phyloP scores from a whole-genome alignment of 2,797 vertebrate species.

The Echeneis naucrates region DNA sequence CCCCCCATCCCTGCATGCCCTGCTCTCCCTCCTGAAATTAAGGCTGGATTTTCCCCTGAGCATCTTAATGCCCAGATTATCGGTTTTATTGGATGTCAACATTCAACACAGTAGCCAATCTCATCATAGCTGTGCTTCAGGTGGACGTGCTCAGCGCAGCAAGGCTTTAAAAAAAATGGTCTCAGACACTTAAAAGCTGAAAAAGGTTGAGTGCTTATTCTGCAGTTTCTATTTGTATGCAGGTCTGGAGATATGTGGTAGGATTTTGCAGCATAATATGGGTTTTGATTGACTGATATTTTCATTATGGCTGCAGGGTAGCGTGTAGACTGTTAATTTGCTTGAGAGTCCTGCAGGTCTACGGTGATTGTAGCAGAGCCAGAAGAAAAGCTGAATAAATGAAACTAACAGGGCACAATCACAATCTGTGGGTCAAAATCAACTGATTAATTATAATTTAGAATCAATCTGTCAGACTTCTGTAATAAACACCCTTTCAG shows the following conservation, averaged over 20 bases:
- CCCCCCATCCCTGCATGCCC: slow-evolving; percentile 38
- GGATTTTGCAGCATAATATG: slow-evolving; percentile 74
- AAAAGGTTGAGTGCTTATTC: slow-evolving; percentile 45
- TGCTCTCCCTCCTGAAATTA: slow-evolving; percentile 37
- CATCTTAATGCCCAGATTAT: slow-evolving; percentile 42
- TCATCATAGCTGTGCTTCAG: slow-evolving; percentile 27
- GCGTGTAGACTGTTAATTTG: slow-evolving; percentile 81
- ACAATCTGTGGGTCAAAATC: slow-evolving; percentile 82
- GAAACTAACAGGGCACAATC: slow-evolving; percentile 79
- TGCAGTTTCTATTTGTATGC: slow-evolving; percentile 75
- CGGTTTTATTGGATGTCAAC: slow-evolving; percentile 30
- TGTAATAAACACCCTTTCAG: slow-evolving; percentile 77
- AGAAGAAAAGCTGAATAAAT: slow-evolving; percentile 81
- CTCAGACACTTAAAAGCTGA: slow-evolving; percentile 32
- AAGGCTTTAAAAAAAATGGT: slow-evolving; percentile 32
- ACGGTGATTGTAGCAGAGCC: slow-evolving; percentile 75
- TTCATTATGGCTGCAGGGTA: slow-evolving; percentile 83
- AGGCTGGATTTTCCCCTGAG: slow-evolving; percentile 44
- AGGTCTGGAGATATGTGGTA: slow-evolving; percentile 67
- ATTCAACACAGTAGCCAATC: slow-evolving; percentile 19
- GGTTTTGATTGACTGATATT: slow-evolving; percentile 84
- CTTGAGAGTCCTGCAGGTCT: slow-evolving; percentile 82
- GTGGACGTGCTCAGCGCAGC: slow-evolving; percentile 20
- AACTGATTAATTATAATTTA: slow-evolving; percentile 84
- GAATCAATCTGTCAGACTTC: slow-evolving; percentile 76